Conservation (phyloP, 2,888 invertebrate genomes). For the Eristalinus sepulchralis region DNA sequence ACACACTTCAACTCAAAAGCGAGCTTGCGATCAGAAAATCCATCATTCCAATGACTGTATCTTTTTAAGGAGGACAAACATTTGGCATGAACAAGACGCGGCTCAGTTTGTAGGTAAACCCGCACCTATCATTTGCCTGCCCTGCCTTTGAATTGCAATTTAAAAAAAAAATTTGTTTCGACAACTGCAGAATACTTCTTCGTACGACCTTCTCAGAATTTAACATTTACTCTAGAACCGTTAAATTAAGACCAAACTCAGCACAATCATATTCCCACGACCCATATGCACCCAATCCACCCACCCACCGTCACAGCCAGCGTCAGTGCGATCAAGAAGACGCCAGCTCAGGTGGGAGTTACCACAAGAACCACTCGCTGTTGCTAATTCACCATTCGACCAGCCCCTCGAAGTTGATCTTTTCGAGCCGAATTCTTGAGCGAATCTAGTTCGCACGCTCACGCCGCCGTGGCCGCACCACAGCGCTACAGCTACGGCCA, state of each 20-base stretch:
- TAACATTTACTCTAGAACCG: slow-evolving; percentile 43
- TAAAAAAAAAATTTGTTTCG: not conserved
- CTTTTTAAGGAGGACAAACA: too few relatives aligned
- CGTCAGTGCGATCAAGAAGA: slow-evolving; percentile 22
- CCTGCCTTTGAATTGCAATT: too few relatives aligned
- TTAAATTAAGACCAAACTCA: slow-evolving; percentile 30
- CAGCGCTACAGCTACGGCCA: slow-evolving; percentile 19
- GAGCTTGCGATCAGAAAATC: too few relatives aligned
- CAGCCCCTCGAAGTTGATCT: not conserved
- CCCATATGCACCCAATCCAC: slow-evolving; percentile 37
- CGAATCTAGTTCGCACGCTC: slow-evolving; percentile 65
- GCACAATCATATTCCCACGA: slow-evolving; percentile 54
- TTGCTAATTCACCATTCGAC: slow-evolving; percentile 31
- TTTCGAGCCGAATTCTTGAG: slow-evolving; percentile 37
- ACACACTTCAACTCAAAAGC: too few relatives aligned
- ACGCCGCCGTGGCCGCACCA: not conserved
- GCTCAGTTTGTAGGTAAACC: too few relatives aligned
- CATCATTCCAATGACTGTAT: too few relatives aligned
- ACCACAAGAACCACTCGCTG: slow-evolving; percentile 29
- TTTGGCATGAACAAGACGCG: too few relatives aligned
- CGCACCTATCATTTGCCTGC: too few relatives aligned
- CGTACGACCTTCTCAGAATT: slow-evolving; percentile 25
- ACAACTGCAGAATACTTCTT: not conserved
- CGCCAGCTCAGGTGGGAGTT: slow-evolving; percentile 55
- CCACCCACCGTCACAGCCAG: not conserved